These are phyloP conservation scores for Spatula versicolor DNA, from an alignment of 2,797 vertebrate species.

Conservation along the genomic window DNA sequence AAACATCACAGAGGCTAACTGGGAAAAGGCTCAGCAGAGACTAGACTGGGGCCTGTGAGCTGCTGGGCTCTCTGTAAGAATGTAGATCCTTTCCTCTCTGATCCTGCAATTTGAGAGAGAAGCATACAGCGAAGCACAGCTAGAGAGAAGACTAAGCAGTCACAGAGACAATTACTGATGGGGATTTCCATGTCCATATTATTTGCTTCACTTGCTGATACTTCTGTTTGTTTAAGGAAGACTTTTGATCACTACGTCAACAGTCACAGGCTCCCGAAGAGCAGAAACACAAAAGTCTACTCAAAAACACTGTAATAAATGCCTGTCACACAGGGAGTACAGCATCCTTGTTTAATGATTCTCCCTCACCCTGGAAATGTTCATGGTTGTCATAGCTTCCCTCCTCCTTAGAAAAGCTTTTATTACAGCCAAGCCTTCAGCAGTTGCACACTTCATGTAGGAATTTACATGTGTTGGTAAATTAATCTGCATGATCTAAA, in stretches of 20 bases:
- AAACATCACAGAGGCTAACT: neutral
- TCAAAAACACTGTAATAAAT: neutral
- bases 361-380: neutral
- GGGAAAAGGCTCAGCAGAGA: neutral
- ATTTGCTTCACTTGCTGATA: neutral
- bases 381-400: neutral
- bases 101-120: neutral
- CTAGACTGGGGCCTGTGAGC: neutral
- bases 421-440: constrained; percentile 13
- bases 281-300: neutral
- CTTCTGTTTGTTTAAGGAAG: neutral
- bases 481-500: constrained; percentile 22
- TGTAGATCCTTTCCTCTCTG: neutral
- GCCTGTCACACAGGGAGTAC: neutral
- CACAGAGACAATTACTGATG: neutral
- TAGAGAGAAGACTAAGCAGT: neutral
- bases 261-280: neutral
- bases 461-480: constrained; percentile 46
- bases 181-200: neutral
- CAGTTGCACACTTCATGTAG: constrained; percentile 4
- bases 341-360: neutral
- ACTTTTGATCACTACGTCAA: neutral
- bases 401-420: constrained; percentile 15
- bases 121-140: neutral
- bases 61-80: neutral